Conservation (phyloP, 2,888 invertebrate genomes). For the Mallateleia sp. region DNA sequence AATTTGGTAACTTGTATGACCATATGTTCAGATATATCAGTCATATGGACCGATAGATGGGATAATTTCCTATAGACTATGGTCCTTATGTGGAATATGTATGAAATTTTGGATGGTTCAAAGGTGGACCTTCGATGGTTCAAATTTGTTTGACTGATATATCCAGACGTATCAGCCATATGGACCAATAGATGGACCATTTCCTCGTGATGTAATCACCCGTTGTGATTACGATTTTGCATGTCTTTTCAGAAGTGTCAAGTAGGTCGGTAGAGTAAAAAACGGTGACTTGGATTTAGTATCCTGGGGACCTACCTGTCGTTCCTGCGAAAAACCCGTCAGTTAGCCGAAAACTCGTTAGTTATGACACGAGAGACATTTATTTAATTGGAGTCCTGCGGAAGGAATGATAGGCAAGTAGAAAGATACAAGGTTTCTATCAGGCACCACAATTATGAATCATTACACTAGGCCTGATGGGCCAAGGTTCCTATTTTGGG, state of each 20-base stretch:
- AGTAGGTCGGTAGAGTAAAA: constrained; percentile 9
- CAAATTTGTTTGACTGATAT: no score
- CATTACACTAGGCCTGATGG: constrained; percentile 51
- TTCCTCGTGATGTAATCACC: no score
- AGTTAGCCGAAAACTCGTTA: constrained; percentile 36
- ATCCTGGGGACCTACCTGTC: not conserved
- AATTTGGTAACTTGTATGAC: no score
- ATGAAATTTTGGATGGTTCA: no score
- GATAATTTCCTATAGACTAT: no score
- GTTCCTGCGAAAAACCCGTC: constrained; percentile 14
- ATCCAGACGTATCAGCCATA: no score
- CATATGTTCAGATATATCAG: no score
- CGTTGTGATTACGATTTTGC: no score
- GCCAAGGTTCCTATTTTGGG: constrained; percentile 2
- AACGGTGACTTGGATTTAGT: not conserved
- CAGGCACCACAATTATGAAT: constrained; percentile 74
- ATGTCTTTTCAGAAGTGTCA: constrained; percentile 19
- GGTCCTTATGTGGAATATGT: no score
- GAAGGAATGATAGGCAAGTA: constrained; percentile 73
- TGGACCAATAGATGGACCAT: no score
- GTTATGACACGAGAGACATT: constrained; percentile 30
- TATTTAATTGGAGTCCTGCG: constrained; percentile 58
- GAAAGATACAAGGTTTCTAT: constrained; percentile 78
- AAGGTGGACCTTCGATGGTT: no score
- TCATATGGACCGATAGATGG: no score